Conservation (phyloP, 2,113 vertebrate species). For the Melierax canorus region DNA sequence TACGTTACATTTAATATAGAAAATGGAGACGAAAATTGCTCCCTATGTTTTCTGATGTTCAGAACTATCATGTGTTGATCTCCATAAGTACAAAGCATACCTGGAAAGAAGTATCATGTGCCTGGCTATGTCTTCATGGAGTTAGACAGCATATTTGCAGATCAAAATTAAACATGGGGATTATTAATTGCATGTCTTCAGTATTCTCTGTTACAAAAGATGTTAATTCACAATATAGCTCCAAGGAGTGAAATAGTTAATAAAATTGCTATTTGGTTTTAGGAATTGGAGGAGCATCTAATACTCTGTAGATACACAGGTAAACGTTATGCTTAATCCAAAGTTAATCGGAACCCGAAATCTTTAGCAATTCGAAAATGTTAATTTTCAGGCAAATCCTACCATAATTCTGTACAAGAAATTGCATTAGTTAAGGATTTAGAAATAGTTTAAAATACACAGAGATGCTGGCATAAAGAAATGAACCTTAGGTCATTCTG, state of each 20-base stretch:
- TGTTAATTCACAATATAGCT: background rate
- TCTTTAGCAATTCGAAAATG: background rate
- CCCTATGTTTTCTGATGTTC: background rate
- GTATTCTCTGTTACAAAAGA: background rate
- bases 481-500: background rate
- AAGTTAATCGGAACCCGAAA: constrained; percentile 34
- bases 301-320: background rate
- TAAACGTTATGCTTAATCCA: background rate
- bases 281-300: background rate
- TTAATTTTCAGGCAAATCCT: constrained; percentile 38
- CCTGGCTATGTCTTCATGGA: background rate
- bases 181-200: background rate
- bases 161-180: background rate
- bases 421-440: background rate
- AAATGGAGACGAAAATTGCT: background rate
- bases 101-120: background rate
- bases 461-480: background rate
- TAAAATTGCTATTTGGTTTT: background rate
- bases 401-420: constrained; percentile 12
- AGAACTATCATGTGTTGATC: background rate
- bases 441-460: background rate
- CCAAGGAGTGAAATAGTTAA: background rate
- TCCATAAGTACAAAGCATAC: background rate
- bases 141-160: background rate
- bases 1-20: background rate